Base-by-base conservation (phyloP, 2,797 vertebrate genomes). In the Danio choprae region DNA sequence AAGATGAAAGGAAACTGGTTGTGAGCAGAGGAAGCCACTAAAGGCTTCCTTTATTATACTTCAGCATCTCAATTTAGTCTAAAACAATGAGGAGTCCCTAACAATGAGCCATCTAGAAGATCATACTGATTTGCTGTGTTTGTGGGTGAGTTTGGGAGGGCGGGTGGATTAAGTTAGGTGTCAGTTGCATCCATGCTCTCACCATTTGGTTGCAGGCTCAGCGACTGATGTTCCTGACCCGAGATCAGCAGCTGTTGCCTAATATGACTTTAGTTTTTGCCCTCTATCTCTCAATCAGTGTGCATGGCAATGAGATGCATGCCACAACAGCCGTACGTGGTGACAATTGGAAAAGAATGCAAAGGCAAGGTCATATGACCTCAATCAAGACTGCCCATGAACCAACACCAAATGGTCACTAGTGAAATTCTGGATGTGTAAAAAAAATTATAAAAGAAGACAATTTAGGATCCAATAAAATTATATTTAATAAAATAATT, bases 231-330 rank as follows among this genome's bases (percentile, higher is more conserved):
- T 81, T 83, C 75, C 43, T 81, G 74, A 71, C 50, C 62, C 15
- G 36, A 78, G 63, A 67, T 70, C 65, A 74, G 77, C 87, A 87
- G 86, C 87, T 88, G 88, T 83, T 83, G 69, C 73, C 62, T 86
- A 84, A 84, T 82, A 82, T 81, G 83, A 81, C 85, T 87, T 83
- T 67, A 77, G 80, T 80, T 87, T 82, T 80, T 80, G 75, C 84
- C 80, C 70, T 83, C 65, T 70, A 85, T 87, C 81, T 74, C 77
- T 78, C 79, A 71, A 67, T 82, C 83, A 80, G 64, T 65, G 77
- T 69, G 58, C 16, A 18, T 62, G 78, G 77, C 83, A 84, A 86
- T 79, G 74, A 86, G 73, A 83, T 78, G 82, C 74, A 82, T 86
- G 79, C 76, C 83, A 81, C 18, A 36, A 86, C 85, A 83, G 88